phyloP scores from a whole-genome alignment of 37 sponge, comb jelly and placozoan genomes.

The Aphrocallistes beatrix region DNA sequence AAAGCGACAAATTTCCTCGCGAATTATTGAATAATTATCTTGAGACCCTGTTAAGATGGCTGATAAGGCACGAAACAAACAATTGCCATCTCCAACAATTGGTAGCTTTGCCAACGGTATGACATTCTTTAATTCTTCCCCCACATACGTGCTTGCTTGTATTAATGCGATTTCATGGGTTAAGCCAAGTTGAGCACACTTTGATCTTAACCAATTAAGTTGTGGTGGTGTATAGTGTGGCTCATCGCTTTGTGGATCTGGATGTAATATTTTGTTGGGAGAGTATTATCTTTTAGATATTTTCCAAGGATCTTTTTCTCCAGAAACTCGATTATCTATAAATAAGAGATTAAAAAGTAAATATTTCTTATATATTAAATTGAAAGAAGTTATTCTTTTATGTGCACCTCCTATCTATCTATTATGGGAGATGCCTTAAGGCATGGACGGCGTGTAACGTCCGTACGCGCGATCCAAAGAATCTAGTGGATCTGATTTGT shows the following conservation, averaged over 20 bases:
- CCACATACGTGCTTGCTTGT: neutral
- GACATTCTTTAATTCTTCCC: neutral
- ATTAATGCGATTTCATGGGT: neutral
- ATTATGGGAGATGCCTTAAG: no score
- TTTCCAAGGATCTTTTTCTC: neutral
- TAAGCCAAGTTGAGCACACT: slow-evolving; percentile 5
- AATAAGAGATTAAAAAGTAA: neutral
- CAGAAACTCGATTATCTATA: neutral
- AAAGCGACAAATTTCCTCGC: neutral
- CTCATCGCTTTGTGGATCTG: neutral
- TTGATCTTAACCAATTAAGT: neutral
- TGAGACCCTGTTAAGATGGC: slow-evolving; percentile 11
- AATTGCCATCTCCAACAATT: slow-evolving; percentile 5
- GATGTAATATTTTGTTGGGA: neutral
- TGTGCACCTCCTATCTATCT: no score
- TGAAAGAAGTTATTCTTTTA: no score
- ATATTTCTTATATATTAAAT: no score
- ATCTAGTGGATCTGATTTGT: no score
- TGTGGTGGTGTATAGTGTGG: neutral
- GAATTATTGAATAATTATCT: neutral
- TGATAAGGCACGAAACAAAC: neutral
- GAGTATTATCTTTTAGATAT: neutral
- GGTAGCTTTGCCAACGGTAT: neutral
- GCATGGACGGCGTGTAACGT: no score
- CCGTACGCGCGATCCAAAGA: no score